A percentile compares a stretch with the other conserved stretches of the same genome.
These are phyloP conservation scores for Calycopis cecrops DNA, from an alignment of 1,140 invertebrate genomes.

Conservation along the genomic window DNA sequence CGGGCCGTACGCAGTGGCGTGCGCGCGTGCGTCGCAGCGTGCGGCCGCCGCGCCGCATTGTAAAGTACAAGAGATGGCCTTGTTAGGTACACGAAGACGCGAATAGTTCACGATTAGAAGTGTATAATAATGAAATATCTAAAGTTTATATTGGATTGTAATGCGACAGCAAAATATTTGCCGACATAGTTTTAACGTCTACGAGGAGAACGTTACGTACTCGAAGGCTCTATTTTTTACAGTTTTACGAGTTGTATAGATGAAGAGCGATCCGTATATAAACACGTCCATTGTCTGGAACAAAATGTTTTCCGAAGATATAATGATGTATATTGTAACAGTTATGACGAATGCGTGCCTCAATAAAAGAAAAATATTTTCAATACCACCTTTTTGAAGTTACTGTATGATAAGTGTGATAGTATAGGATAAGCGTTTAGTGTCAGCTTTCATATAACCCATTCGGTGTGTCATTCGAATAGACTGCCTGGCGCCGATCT, in stretches of 20 bases:
- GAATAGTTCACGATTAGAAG: constrained; percentile 34
- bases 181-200: constrained; percentile 51
- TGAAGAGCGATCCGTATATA: constrained; percentile 44
- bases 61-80: constrained; percentile 68
- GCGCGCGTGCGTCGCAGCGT: constrained; percentile 16
- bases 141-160: constrained; percentile 54
- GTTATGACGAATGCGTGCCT: constrained; percentile 53
- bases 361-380: constrained; percentile 57
- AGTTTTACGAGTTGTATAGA: constrained; percentile 59
- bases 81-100: constrained; percentile 37
- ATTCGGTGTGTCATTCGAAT: constrained; percentile 4
- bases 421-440: constrained; percentile 12
- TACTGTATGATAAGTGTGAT: constrained; percentile 28
- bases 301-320: constrained; percentile 43
- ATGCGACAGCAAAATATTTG: constrained; percentile 49
- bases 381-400: constrained; percentile 45
- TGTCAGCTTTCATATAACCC: constrained; percentile 7
- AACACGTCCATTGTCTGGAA: constrained; percentile 54
- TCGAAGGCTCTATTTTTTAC: constrained; percentile 69
- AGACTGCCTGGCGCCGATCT: not conserved
- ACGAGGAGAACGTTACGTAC: constrained; percentile 47
- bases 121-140: constrained; percentile 43
- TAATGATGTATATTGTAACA: constrained; percentile 38
- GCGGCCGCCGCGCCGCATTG: constrained; percentile 37
- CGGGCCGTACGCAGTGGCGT: constrained; percentile 22